These are phyloP conservation scores for Drosophila orosa DNA, from an alignment of 1,140 invertebrate species.

Conservation along the genomic window DNA sequence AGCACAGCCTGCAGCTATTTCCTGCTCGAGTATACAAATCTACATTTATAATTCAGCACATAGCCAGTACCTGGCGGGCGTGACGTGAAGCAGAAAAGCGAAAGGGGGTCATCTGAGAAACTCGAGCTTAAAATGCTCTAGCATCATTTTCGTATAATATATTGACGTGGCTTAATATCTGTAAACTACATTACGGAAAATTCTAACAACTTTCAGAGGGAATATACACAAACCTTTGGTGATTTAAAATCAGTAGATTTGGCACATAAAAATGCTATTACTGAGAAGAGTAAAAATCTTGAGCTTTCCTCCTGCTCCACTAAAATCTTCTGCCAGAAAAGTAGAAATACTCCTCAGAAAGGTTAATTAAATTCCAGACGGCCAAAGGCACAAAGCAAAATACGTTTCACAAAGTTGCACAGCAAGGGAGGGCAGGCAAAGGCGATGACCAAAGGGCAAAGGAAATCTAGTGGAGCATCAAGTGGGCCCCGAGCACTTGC, in stretches of 20 bases:
- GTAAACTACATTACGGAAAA: not conserved
- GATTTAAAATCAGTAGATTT: not conserved
- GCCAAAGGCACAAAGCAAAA: slow-evolving; percentile 7
- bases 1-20: slow-evolving; percentile 54
- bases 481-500: slow-evolving; percentile 29
- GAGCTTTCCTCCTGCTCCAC: too few species aligned
- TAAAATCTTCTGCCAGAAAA: not conserved
- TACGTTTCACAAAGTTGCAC: not conserved
- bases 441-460: slow-evolving; percentile 5
- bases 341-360: not conserved
- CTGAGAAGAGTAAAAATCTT: not conserved
- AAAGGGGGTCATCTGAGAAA: not conserved
- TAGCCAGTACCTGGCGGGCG: slow-evolving; percentile 29
- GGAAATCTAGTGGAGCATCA: slow-evolving; percentile 7
- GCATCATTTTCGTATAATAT: not conserved
- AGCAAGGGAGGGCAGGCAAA: slow-evolving; percentile 4
- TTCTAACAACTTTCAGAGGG: not conserved
- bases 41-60: slow-evolving; percentile 53
- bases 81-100: slow-evolving; percentile 14
- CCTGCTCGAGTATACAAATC: slow-evolving; percentile 56
- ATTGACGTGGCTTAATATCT: too few species aligned
- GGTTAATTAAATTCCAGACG: slow-evolving; percentile 10
- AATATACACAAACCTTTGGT: not conserved
- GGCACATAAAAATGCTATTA: not conserved
- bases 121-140: slow-evolving; percentile 3